phyloP scores from a whole-genome alignment of 2,888 invertebrate genomes.

The Pheosia tremula region DNA sequence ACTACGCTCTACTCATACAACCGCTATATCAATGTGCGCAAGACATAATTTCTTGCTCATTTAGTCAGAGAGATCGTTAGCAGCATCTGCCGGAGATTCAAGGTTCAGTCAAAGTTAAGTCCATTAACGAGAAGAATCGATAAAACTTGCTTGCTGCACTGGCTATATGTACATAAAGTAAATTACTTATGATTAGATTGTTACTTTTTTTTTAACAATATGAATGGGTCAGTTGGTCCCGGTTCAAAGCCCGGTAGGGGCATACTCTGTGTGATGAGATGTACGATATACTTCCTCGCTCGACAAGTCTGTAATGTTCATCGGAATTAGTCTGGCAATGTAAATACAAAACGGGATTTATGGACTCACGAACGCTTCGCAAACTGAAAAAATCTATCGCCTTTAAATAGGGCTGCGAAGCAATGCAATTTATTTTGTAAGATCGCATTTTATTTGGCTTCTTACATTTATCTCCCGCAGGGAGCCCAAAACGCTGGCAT shows the following conservation, averaged over 20 bases:
- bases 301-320: neutral
- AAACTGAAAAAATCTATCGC: neutral
- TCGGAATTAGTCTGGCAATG: neutral
- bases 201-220: too few species aligned
- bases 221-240: too few species aligned
- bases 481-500: too few species aligned
- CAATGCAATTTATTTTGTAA: neutral
- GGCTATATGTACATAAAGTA: neutral
- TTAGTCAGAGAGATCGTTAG: slow-evolving; percentile 1
- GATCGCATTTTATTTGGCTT: neutral
- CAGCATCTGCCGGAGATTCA: slow-evolving; percentile 3
- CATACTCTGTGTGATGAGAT: too few species aligned
- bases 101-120: slow-evolving; percentile 1
- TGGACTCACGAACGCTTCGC: neutral
- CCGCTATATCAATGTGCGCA: neutral
- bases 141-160: neutral
- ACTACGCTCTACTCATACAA: neutral
- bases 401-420: neutral
- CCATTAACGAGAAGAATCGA: neutral
- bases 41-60: slow-evolving; percentile 1
- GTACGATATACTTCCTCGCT: too few species aligned
- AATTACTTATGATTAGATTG: too few species aligned
- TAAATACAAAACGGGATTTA: neutral
- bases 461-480: too few species aligned
- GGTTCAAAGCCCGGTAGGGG: too few species aligned